Base-by-base conservation (phyloP, 2,797 vertebrate genomes). In the Coluber constrictor region DNA sequence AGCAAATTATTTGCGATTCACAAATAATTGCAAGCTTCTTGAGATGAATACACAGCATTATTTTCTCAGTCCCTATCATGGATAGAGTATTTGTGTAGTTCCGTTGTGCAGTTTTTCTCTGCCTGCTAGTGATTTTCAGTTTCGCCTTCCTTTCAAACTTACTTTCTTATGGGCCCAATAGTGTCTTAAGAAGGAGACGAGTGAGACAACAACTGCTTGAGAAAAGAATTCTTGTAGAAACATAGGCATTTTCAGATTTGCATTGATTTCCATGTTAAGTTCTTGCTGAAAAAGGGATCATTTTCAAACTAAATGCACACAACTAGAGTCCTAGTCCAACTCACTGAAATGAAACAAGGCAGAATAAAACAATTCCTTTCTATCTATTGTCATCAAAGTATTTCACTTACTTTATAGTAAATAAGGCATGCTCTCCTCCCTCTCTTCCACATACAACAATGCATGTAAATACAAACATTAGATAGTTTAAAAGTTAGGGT, bases 261-360 rank as follows among this genome's bases (percentile, higher is more conserved):
- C 93, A 93, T 93, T 93, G 87, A 91, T 91, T 93, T 93, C 90
- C 90, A 93, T 93, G 91, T 91, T 91, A 93, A 93, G 89, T 61
- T 89, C 87, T 86, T 66, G 32, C 51, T 91, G 93, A 74, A 93
- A 86, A 91, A 56, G 47, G 59, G 57, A 57, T 91, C 70, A 20
- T 91, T 91, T 93, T 86, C 90, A 93, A 55, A 89, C 86, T 91
- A 92, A 92, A 89, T 90, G 32, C 79, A 55, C 60, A 74, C 29
- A 60, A 70, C 25, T 89, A 89, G 70, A 86, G 59, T n/a, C 43
- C 59, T 90, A 59, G 83, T 55, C 43, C 59, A 89, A 66, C 20
- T 37, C 37, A 66, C 29, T 70, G 25, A 43, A 63, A 86, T 25
- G 18, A 90, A 63, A 60, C 57, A 86, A 60, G 90, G 23, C n/a